A percentile compares a stretch with the other conserved stretches of the same genome.
Evolutionary conservation across 2,888 invertebrate species (phyloP).

Genomic region (Tromatobia lineatoria): DNA sequence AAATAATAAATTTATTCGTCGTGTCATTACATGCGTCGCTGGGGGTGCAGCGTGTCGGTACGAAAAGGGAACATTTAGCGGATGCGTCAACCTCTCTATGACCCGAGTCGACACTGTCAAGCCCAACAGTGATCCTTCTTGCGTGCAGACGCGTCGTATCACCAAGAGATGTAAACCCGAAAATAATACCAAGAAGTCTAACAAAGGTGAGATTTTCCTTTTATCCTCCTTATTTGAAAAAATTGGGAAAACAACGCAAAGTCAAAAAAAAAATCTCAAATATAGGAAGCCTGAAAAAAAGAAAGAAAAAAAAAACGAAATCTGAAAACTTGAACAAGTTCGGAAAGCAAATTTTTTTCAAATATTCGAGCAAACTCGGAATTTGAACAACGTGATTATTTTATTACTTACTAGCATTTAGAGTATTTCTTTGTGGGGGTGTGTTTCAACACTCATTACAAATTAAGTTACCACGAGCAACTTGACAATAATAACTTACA

Average conservation of each 20-base stretch:
- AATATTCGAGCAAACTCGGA: too few species aligned
- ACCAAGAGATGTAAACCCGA: conserved; percentile 93
- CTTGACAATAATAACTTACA: too few species aligned
- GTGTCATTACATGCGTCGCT: conserved; percentile 76
- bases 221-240: neutral
- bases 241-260: too few species aligned
- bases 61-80: conserved; percentile 95
- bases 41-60: conserved; percentile 92
- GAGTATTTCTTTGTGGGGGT: too few species aligned
- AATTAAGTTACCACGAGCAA: too few species aligned
- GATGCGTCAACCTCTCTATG: conserved; percentile 94
- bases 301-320: too few species aligned
- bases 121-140: conserved; percentile 92
- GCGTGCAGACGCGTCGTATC: conserved; percentile 93
- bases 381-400: too few species aligned
- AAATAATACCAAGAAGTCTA: conserved; percentile 80
- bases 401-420: too few species aligned
- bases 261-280: neutral
- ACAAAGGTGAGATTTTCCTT: conserved; percentile 78
- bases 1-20: conserved; percentile 65
- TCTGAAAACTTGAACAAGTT: too few species aligned
- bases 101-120: conserved; percentile 93
- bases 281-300: too few species aligned
- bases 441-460: too few species aligned
- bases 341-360: too few species aligned